Evolutionary conservation across 2,888 invertebrate genomes (phyloP).

Genomic region (Eupithecia pulchellata): DNA sequence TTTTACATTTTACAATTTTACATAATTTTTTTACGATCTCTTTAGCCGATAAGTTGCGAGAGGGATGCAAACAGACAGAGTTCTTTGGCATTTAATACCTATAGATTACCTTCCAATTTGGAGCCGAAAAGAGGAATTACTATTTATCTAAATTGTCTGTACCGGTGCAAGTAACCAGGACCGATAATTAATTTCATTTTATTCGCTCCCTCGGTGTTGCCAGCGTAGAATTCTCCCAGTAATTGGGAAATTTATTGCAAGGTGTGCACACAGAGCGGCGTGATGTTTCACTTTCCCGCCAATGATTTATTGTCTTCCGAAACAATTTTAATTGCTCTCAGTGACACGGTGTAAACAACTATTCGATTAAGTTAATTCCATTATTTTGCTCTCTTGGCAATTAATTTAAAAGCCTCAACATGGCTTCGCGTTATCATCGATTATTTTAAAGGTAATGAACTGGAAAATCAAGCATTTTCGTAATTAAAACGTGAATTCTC

Average conservation of each 20-base stretch:
- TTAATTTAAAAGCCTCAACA: conserved; percentile 75
- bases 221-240: conserved; percentile 74
- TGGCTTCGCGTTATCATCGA: conserved; percentile 50
- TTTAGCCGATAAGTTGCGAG: background rate
- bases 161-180: conserved; percentile 45
- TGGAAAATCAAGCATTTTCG: conserved; percentile 37
- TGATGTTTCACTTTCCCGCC: conserved; percentile 84
- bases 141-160: conserved; percentile 34
- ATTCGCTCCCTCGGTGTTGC: conserved; percentile 67
- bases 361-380: conserved; percentile 85
- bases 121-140: background rate
- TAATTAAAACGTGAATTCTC: conserved; percentile 21
- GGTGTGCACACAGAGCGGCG: conserved; percentile 72
- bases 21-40: background rate
- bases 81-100: background rate
- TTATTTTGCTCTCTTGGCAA: conserved; percentile 71
- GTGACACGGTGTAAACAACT: conserved; percentile 85
- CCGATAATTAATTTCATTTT: conserved; percentile 78
- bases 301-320: conserved; percentile 82
- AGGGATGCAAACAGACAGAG: background rate
- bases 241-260: conserved; percentile 85
- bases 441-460: conserved; percentile 50
- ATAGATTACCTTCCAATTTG: background rate
- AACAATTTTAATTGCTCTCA: conserved; percentile 84
- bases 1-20: no score